Conservation (phyloP, 2,113 vertebrate genomes). For the Nestor notabilis region DNA sequence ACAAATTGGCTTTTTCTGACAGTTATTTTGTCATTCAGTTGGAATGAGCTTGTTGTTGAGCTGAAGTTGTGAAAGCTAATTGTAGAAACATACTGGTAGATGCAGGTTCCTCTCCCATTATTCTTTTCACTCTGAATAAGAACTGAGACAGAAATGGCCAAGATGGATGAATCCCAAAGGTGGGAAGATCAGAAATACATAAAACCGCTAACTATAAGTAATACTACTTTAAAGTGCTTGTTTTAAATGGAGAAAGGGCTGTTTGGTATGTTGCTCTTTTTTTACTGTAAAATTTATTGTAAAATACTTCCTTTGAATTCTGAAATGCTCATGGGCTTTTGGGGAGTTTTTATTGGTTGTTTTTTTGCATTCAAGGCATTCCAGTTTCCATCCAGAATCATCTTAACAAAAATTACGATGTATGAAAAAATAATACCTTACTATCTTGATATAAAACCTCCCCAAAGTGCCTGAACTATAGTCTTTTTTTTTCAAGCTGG, state of each 20-base stretch:
- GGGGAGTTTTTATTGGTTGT: not conserved
- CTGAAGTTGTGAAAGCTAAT: not conserved
- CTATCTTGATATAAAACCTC: not conserved
- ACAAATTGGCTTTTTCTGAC: not conserved
- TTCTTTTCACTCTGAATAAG: not conserved
- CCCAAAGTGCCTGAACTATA: not conserved
- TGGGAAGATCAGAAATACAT: not conserved
- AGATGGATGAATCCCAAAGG: not conserved
- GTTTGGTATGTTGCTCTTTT: not conserved
- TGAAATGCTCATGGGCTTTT: not conserved
- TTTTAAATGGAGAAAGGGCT: not conserved
- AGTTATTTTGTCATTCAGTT: not conserved
- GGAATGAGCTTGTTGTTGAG: not conserved
- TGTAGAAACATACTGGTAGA: not conserved
- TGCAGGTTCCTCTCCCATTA: not conserved
- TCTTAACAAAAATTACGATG: not conserved
- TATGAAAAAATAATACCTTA: not conserved
- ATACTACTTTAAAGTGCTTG: not conserved
- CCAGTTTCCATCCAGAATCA: slow-evolving; percentile 32
- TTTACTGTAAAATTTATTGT: no score
- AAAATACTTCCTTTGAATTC: not conserved
- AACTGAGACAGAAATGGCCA: not conserved
- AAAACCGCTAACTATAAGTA: not conserved
- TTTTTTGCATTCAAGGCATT: slow-evolving; percentile 5
- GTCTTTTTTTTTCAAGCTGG: not conserved